Base-by-base conservation (phyloP, 2,113 vertebrate genomes). In the Gambusia holbrooki region DNA sequence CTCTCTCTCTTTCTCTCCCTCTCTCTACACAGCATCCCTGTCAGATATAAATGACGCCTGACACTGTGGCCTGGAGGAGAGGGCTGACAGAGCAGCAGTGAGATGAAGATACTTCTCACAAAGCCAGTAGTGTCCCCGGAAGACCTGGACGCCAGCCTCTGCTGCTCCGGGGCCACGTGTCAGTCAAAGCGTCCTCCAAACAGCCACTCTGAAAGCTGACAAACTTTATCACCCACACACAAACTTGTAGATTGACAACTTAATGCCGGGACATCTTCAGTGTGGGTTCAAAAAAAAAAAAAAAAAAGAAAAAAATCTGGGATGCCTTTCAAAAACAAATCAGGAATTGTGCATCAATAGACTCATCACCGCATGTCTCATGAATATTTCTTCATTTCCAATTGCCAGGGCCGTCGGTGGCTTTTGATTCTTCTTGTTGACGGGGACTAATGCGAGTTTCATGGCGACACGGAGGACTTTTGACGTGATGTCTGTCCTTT, bases 381-480 rank as follows among this genome's bases (percentile, higher is more conserved):
- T 88, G 79, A 87, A 87, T 91, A 73, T 76, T 79, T 89, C 82
- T 89, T 74, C 72, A 81, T 19, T 69, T 86, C 80, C 82, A 90
- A 92, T 92, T 90, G 88, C 87, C 27, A 0, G 45, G 84, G 74
- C 80, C 67, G 32, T 42, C 80, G 79, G 70, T 66, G 27, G 84
- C 77, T 64, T 89, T 88, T 89, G 87, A 88, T 92, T 93, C 81
- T 88, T 84, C 66, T 37, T 85, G 83, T 85, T 67, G 87, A 90
- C 91, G 90, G 90, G 89, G 92, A 93, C 90, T 91, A 92, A 91
- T 90, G 88, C 32, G 86, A 93, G 92, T 92, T 37, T 94, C 89
- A 90, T 86, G 74, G 79, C 72, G 86, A 91, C 87, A 91, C 83
- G 67, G 86, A 79, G 51, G 79, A 90, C 89, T 90, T 93, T 88